Evolutionary conservation across 2,888 invertebrate genomes (phyloP).

Genomic region (Iphiclides podalirius): DNA sequence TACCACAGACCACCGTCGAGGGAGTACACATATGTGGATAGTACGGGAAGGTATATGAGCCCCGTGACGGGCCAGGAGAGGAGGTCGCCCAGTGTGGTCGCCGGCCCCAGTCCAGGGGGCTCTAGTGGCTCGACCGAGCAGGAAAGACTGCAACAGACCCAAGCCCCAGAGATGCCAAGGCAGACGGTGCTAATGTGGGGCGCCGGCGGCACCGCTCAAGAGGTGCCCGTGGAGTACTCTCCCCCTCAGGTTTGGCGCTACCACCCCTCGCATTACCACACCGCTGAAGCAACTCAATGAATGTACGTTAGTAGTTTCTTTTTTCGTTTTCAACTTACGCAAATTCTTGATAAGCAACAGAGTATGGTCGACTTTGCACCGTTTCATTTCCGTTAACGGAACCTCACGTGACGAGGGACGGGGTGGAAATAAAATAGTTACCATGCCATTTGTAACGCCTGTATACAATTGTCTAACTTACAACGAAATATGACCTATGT

Average conservation of each 20-base stretch:
- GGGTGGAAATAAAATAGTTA: conserved; percentile 14
- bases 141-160: conserved; percentile 61
- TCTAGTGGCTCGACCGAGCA: conserved; percentile 68
- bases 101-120: conserved; percentile 72
- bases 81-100: conserved; percentile 80
- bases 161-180: conserved; percentile 82
- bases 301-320: conserved; percentile 35
- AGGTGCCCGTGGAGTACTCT: conserved; percentile 69
- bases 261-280: conserved; percentile 73
- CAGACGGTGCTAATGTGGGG: conserved; percentile 98
- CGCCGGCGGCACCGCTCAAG: conserved; percentile 71
- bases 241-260: conserved; percentile 78
- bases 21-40: conserved; percentile 80
- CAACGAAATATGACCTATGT: too few relatives aligned
- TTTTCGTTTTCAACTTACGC: conserved; percentile 43
- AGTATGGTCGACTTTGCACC: conserved; percentile 13
- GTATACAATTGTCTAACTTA: too few relatives aligned
- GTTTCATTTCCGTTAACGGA: conserved; percentile 9
- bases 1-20: conserved; percentile 82
- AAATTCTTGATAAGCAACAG: conserved; percentile 33
- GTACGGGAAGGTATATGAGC: conserved; percentile 79
- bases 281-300: conserved; percentile 76
- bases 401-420: conserved; percentile 6
- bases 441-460: conserved; percentile 9
- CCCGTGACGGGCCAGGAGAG: conserved; percentile 82